Percentiles rank a stretch among this genome's conserved stretches.
These are phyloP conservation scores for Phyllostomus hastatus DNA, from an alignment of 2,113 vertebrate genomes.

Conservation along the genomic window DNA sequence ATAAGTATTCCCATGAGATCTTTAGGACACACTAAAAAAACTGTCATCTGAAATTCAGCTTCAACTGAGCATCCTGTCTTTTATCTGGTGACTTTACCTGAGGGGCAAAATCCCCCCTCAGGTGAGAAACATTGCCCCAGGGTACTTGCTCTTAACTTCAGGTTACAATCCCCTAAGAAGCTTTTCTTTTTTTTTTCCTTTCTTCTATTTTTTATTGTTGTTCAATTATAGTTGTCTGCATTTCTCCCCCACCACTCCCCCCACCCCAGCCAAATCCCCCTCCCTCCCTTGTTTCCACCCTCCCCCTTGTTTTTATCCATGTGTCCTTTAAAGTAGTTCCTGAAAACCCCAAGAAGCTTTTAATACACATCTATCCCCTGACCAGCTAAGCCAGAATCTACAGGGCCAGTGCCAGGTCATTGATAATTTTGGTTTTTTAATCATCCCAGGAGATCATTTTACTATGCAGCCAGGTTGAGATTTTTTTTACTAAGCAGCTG, in stretches of 20 bases:
- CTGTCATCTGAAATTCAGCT: neutral
- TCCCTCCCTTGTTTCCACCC: no score
- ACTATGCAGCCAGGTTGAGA: neutral
- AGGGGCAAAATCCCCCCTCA: neutral
- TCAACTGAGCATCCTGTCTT: neutral
- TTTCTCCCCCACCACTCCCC: no score
- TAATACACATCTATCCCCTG: neutral
- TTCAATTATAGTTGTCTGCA: no score
- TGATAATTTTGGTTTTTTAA: neutral
- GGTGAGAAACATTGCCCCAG: neutral
- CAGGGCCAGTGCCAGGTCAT: neutral
- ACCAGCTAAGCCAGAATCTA: neutral
- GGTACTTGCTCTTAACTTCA: neutral
- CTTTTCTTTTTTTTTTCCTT: neutral
- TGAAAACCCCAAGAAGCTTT: neutral
- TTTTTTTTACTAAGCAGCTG: no score
- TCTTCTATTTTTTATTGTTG: no score
- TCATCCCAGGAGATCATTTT: neutral
- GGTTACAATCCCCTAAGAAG: neutral
- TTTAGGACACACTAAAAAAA: neutral
- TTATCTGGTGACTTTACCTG: neutral
- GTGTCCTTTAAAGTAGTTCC: no score
- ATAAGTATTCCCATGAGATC: neutral
- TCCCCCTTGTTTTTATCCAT: no score
- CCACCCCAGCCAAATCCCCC: no score